Base-by-base conservation (phyloP, 2,888 invertebrate species). In the Drosophila helvetica region DNA sequence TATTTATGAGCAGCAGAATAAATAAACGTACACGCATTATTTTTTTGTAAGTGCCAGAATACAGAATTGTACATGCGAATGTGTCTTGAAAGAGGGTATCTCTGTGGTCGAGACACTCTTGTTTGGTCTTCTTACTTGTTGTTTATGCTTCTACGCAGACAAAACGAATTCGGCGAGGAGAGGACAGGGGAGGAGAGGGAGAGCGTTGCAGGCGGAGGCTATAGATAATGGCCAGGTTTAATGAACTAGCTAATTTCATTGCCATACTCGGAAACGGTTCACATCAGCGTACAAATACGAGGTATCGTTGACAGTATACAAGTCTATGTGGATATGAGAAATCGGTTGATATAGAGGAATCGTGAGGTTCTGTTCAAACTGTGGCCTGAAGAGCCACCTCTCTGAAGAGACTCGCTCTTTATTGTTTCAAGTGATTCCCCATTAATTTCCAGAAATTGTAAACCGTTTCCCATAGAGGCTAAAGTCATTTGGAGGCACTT, bases 201-300 rank as follows among this genome's bases (percentile, higher is more conserved):
- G 50, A 8, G 10, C 19, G 25, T n/a, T 18, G n/a, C 19, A 22
- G 25, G 10, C 19, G 71, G 53, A 64, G 68, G 67, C 80, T 66
- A 52, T 18, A 66, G 73, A 73, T 73, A 74, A 74, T 54, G 50
- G 52, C 53, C 38, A 50, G 67, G 88, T 88, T 88, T 88, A 83
- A 75, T 79, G 88, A 83, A 83, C 83, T 83, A 75, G 86, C 86
- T 65, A 85, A 81, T 85, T 87, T 74, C 67, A 72, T 68, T 74
- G 72, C 76, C 80, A 67, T 48, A 67, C 54, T 65, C 38, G 38
- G n/a, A 38, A 38, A 15, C 15, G 38, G 38, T 38, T 38, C 38
- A 15, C 38, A 15, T 15, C 15, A 2, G 15, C 15, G 15, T 38
- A 6, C 0, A 15, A 38, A 25, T 25, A 7, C 6, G 25, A 1